These are phyloP conservation scores for Sebastes itinus DNA, from an alignment of 2,797 vertebrate genomes.

Conservation along the genomic window DNA sequence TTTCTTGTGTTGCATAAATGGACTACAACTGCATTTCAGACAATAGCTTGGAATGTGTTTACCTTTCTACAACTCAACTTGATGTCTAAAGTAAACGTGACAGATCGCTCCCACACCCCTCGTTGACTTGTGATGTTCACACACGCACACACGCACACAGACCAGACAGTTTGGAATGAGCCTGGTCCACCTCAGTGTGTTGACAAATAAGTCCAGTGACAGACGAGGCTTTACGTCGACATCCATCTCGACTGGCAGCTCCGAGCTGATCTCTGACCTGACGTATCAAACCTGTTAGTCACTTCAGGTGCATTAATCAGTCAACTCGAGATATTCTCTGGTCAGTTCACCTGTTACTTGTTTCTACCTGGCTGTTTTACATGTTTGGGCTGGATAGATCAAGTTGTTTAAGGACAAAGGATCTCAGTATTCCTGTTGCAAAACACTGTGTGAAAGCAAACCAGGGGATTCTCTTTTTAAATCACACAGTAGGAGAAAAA, in stretches of 20 bases:
- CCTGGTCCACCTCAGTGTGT: constrained; percentile 30
- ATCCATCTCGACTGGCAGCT: constrained; percentile 50
- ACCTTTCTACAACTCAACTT: constrained; percentile 40
- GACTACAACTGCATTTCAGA: not conserved
- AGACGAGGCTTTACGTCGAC: constrained; percentile 53
- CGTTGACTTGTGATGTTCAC: not conserved
- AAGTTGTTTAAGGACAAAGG: not conserved
- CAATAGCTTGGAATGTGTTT: constrained; percentile 59
- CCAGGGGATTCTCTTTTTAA: not conserved
- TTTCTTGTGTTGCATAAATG: not conserved
- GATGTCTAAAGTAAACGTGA: constrained; percentile 47
- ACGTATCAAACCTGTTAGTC: constrained; percentile 29
- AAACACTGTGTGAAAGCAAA: not conserved
- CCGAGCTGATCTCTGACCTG: constrained; percentile 41
- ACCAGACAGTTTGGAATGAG: constrained; percentile 59
- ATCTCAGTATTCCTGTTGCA: not conserved
- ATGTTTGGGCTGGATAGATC: not conserved
- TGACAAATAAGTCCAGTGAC: constrained; percentile 57
- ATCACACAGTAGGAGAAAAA: not conserved
- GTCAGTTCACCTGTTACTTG: not conserved
- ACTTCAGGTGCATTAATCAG: constrained; percentile 22
- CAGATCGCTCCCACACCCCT: constrained; percentile 14
- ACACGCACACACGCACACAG: not conserved
- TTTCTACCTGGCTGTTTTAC: not conserved
- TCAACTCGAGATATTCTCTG: not conserved